Evolutionary conservation across 2,113 vertebrate species (phyloP).

Genomic region (Mungos mungo): DNA sequence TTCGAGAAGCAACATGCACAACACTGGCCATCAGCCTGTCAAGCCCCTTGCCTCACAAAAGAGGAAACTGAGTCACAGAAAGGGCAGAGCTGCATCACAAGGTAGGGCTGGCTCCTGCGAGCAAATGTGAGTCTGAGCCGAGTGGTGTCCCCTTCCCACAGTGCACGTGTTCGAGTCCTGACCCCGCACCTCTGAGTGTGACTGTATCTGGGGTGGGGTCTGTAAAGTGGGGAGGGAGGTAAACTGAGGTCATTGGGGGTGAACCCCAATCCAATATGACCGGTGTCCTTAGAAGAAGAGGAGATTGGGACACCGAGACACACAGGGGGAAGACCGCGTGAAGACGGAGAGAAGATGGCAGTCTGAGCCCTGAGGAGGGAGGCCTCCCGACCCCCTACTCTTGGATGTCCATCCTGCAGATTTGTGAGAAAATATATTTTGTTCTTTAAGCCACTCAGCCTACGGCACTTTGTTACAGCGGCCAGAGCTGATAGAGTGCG

Average conservation of each 20-base stretch:
- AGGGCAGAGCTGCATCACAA: neutral
- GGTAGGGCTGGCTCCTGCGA: neutral
- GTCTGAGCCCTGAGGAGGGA: neutral
- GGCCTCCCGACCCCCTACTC: neutral
- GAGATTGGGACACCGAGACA: neutral
- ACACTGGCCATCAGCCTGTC: neutral
- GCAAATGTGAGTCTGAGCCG: neutral
- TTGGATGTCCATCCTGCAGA: neutral
- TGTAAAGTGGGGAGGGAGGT: neutral
- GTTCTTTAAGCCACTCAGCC: neutral
- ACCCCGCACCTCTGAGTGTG: neutral
- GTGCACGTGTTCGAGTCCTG: neutral
- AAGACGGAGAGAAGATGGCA: neutral
- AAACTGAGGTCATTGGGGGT: neutral
- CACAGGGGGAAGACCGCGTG: neutral
- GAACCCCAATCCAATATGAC: neutral
- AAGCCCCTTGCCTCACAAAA: neutral
- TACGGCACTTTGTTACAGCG: neutral
- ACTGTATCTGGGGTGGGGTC: neutral
- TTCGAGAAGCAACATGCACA: neutral
- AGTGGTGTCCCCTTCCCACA: neutral
- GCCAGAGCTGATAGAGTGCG: neutral
- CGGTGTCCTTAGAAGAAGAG: neutral
- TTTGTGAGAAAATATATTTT: neutral
- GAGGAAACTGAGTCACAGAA: neutral